These are phyloP conservation scores for Tuberolachnus salignus DNA, from an alignment of 2,888 invertebrate genomes.

Conservation along the genomic window DNA sequence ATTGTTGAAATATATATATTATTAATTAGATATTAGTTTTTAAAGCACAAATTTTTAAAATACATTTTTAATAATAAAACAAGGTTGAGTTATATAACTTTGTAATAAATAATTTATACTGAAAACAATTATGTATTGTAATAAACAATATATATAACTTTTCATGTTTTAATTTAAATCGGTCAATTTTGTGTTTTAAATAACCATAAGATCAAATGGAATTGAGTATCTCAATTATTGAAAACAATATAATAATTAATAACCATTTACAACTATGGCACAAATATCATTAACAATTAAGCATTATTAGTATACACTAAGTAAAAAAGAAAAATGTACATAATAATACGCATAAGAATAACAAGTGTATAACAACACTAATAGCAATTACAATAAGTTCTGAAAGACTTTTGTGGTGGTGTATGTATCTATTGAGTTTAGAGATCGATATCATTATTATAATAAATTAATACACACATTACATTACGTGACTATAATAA, in stretches of 20 bases:
- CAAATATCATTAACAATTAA: slow-evolving; percentile 33
- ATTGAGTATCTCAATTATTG: slow-evolving; percentile 1
- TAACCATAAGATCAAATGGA: slow-evolving; percentile 15
- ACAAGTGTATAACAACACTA: slow-evolving; percentile 18
- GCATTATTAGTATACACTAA: slow-evolving; percentile 31
- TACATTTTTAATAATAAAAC: not conserved
- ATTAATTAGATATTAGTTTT: slow-evolving; percentile 30
- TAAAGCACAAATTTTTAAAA: slow-evolving; percentile 19
- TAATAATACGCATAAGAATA: slow-evolving; percentile 31
- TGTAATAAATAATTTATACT: slow-evolving; percentile 15
- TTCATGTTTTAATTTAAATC: slow-evolving; percentile 1
- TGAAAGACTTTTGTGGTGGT: slow-evolving; percentile 51
- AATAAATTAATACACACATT: slow-evolving; percentile 31
- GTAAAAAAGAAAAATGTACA: slow-evolving; percentile 30
- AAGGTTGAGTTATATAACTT: not conserved
- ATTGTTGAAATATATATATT: not conserved
- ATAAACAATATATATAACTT: not conserved
- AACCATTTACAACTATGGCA: slow-evolving; percentile 39
- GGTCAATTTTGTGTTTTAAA: slow-evolving; percentile 2
- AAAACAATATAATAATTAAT: slow-evolving; percentile 27
- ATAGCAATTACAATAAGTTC: slow-evolving; percentile 35
- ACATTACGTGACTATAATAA: slow-evolving; percentile 31
- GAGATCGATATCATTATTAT: slow-evolving; percentile 45
- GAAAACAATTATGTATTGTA: slow-evolving; percentile 1
- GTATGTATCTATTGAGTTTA: slow-evolving; percentile 47